Conservation (phyloP, 2,113 vertebrate species). For the Hemiprocne comata region DNA sequence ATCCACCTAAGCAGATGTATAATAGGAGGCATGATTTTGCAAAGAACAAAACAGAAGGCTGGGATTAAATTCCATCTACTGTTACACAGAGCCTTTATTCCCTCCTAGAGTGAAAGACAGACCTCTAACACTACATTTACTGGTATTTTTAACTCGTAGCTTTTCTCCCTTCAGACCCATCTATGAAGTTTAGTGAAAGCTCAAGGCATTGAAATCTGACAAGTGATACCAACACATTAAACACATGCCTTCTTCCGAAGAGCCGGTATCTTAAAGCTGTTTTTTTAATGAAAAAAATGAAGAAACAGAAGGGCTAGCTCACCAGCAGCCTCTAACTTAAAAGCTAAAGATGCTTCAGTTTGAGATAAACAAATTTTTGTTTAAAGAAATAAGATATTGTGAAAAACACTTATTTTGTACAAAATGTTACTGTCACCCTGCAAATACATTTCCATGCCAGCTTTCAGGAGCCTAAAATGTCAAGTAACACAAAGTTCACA, state of each 20-base stretch:
- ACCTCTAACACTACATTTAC: neutral
- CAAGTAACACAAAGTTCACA: neutral
- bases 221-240: neutral
- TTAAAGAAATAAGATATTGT: neutral
- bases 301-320: neutral
- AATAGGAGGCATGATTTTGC: neutral
- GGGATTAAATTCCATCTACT: neutral
- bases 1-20: neutral
- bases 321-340: neutral
- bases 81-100: neutral
- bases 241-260: neutral
- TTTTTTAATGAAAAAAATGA: neutral
- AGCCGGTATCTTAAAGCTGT: neutral
- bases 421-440: neutral
- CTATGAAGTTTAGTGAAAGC: neutral
- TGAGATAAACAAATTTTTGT: neutral
- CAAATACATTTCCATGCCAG: neutral
- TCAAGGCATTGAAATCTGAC: neutral
- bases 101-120: neutral
- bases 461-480: neutral
- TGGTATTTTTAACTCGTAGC: neutral
- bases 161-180: neutral
- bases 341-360: neutral
- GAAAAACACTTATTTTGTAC: neutral
- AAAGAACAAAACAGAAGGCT: neutral